A percentile compares a stretch with the other conserved stretches of the same genome.
Conservation (phyloP, 2,113 vertebrate species). For the Gobio gobio region DNA sequence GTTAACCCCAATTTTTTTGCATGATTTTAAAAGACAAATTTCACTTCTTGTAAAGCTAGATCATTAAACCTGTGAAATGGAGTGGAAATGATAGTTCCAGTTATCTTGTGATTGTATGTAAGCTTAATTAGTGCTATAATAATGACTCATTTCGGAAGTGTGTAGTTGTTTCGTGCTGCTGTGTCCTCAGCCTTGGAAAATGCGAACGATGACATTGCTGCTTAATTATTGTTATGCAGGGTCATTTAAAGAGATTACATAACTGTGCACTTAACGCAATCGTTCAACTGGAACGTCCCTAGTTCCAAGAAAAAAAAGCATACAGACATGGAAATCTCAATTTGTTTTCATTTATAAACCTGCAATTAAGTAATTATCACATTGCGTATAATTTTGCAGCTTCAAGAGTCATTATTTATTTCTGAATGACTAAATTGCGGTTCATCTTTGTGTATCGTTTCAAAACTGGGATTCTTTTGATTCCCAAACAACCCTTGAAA, state of each 20-base stretch:
- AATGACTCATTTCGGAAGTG: not conserved
- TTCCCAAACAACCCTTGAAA: conserved; percentile 7
- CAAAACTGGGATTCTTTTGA: not conserved
- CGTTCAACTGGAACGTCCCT: not conserved
- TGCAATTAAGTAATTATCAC: conserved; percentile 37
- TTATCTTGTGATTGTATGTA: conserved; percentile 9
- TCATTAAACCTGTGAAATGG: conserved; percentile 30
- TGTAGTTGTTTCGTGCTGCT: conserved; percentile 25
- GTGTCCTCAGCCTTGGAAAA: not conserved
- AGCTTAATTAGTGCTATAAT: conserved; percentile 21
- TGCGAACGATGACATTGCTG: not conserved
- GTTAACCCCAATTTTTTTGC: not conserved
- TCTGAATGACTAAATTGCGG: conserved; percentile 14
- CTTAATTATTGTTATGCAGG: conserved; percentile 19
- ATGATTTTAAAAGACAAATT: not conserved
- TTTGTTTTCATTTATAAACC: conserved; percentile 14
- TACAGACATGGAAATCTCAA: not conserved
- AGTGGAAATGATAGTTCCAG: conserved; percentile 36
- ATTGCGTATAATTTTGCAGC: not conserved
- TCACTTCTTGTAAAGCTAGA: conserved; percentile 17
- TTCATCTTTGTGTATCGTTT: conserved; percentile 8
- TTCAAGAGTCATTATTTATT: conserved; percentile 33
- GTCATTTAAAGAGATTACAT: conserved; percentile 36
- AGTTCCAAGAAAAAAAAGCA: not conserved
- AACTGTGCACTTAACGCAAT: not conserved